Base-by-base conservation (phyloP, 2,113 vertebrate species). In the Casuarius casuarius region DNA sequence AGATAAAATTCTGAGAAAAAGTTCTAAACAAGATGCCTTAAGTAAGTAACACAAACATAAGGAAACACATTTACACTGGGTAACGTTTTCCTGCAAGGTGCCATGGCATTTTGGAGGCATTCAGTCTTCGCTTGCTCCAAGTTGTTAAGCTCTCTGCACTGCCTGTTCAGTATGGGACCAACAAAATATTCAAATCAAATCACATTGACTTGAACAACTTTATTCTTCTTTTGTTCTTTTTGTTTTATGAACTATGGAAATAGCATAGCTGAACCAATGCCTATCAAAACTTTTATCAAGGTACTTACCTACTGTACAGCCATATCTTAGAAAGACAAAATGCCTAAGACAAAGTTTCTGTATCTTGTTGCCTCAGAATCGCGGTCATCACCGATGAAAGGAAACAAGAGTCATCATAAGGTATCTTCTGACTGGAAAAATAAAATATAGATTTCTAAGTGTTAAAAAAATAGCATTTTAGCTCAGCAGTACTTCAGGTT, bases 1-100 rank as follows among this genome's bases (percentile, higher is more conserved):
- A 75, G 78, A 84, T 77, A 73, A 93, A 90, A 92, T 76, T 49
- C 68, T 33, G 31, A 85, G 80, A 59, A 96, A 84, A 87, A 19
- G 5, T 2, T 35, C 72, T 91, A 35, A 75, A 79, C 86, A 52
- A 86, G 92, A 94, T 96, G 96, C 97, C 97, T 98, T 97, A 97
- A 97, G 78, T 90, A 51, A 73, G 72, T 78, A 44, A 77, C 78
- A 22, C 86, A 61, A 86, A 87, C 56, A 72, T 2, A 7, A 91
- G 68, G 82, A 92, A 94, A 96, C 58, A 42, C 84, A 92, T 92
- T 95, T 96, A 95, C 91, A 96, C 95, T 95, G 96, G 92, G 91
- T 87, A 95, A 92, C 13, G 8, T 68, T 89, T 59, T 72, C 38
- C 72, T 72, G 62, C 72, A 89, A 89, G 66, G 68, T 89, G 52